Evolutionary conservation across 2,113 vertebrate genomes (phyloP).

Genomic region (Dicentrarchus labrax): DNA sequence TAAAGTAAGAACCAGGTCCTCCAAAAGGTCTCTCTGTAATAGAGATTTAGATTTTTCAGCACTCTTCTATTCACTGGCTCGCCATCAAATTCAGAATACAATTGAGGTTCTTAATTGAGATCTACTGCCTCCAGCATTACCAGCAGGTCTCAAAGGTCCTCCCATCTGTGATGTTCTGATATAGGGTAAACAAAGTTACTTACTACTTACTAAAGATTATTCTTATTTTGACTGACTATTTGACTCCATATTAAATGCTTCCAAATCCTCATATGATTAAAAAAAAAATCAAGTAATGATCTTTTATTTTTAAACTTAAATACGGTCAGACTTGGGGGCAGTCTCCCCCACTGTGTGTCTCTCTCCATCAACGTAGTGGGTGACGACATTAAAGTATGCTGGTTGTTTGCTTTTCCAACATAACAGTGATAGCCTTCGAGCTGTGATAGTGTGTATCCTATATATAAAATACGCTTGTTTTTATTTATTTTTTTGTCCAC

Average conservation of each 20-base stretch:
- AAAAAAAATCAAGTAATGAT: constrained; percentile 8
- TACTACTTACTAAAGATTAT: neutral
- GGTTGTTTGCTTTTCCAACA: constrained; percentile 3
- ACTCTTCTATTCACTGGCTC: neutral
- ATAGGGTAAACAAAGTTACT: neutral
- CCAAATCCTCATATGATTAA: neutral
- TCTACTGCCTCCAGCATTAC: neutral
- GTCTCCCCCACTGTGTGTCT: neutral
- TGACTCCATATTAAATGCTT: neutral
- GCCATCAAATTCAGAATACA: neutral
- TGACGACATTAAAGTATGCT: neutral
- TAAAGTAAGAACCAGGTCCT: neutral
- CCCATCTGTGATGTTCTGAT: neutral
- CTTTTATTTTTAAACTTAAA: neutral
- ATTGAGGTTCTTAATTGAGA: neutral
- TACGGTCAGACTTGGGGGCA: neutral
- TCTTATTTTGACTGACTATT: neutral
- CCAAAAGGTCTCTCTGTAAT: neutral
- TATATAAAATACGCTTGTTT: constrained; percentile 52
- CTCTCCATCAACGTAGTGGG: neutral
- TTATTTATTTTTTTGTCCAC: constrained; percentile 19
- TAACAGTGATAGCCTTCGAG: constrained; percentile 18
- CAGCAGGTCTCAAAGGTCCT: neutral
- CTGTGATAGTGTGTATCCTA: constrained; percentile 25
- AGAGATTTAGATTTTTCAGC: neutral